Evolutionary conservation across 2,888 invertebrate species (phyloP), one percentile per base, ranked within the genome.

Genomic region (Hirtodrosophila alboralis): DNA sequence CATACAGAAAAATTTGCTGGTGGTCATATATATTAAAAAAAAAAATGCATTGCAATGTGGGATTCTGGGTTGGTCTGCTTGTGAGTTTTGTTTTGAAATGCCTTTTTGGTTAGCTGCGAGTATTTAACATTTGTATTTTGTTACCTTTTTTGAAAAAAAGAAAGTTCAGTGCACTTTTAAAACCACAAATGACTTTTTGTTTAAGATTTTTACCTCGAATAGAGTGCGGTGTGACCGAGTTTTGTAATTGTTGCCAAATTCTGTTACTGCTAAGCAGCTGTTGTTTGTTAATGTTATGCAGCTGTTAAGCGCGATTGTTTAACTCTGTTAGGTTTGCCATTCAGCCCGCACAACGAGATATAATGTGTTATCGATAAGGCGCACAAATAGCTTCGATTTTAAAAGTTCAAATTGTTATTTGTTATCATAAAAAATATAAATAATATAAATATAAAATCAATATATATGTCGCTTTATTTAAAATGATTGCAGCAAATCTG

Each of bases 1-100:
- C 71, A 64, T 71, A 68, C 66, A 69, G 75, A 73, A 74, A 72
- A 70, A 51, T 61, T 70, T 70, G 73, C 70, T 72, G 53, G 38
- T 70, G 61, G 49, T 60, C 72, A 60, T n/a, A n/a, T n/a, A n/a
- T n/a, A n/a, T n/a, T n/a, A n/a, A n/a, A n/a, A n/a, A 52, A 49
- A 44, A 57, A 34, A 72, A 72, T 72, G 61, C 73, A 58, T 72
- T 72, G 45, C 33, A 43, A 72, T 61, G 61, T 53, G 48, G 34
- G 58, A n/a, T 9, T 33, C 21, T 67, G 54, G 48, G 37, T 49
- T 40, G 28, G 28, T 72, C 21, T 57, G 67, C 49, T 72, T 43
- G 49, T 70, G 67, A 72, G 23, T 47, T 48, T 56, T 53, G 57
- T 67, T 58, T 34, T 23, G 72, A 47, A 51, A 70, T 70, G 73